A percentile compares a stretch with the other conserved stretches of the same genome.
These are phyloP conservation scores for Tiphia femorata DNA, from an alignment of 2,888 invertebrate genomes.

Conservation along the genomic window DNA sequence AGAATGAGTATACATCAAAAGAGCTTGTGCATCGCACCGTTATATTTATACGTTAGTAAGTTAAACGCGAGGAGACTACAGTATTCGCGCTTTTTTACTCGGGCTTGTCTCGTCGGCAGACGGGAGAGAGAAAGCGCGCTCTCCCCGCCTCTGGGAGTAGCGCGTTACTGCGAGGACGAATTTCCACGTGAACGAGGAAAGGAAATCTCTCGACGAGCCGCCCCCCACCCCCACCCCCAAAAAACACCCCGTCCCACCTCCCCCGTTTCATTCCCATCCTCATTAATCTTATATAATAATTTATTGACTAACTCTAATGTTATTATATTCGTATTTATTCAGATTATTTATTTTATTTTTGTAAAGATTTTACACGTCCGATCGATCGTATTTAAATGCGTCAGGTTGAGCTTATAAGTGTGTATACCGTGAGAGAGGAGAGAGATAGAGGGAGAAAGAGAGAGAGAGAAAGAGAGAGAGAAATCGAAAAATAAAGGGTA, in stretches of 20 bases:
- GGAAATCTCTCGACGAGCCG: conserved; percentile 6
- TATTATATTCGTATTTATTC: conserved; percentile 65
- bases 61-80: conserved; percentile 23
- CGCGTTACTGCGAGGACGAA: conserved; percentile 13
- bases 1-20: conserved; percentile 12
- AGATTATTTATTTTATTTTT: conserved; percentile 69
- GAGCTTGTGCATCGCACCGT: conserved; percentile 36
- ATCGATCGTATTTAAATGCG: conserved; percentile 48
- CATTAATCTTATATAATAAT: conserved; percentile 58
- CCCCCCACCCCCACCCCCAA: conserved; percentile 5
- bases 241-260: neutral
- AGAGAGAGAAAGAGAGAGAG: conserved; percentile 6
- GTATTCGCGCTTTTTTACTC: conserved; percentile 40
- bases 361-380: conserved; percentile 63
- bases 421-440: conserved; percentile 39
- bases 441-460: neutral
- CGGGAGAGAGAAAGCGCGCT: conserved; percentile 12
- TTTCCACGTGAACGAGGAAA: conserved; percentile 14
- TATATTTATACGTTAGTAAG: conserved; percentile 36
- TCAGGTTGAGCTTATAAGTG: conserved; percentile 48
- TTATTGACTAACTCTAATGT: conserved; percentile 64
- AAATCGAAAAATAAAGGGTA: conserved; percentile 22
- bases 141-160: too few relatives aligned
- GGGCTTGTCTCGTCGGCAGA: conserved; percentile 22
- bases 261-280: neutral